Conservation (phyloP, 2,797 vertebrate genomes). For the Pangasius macronema region DNA sequence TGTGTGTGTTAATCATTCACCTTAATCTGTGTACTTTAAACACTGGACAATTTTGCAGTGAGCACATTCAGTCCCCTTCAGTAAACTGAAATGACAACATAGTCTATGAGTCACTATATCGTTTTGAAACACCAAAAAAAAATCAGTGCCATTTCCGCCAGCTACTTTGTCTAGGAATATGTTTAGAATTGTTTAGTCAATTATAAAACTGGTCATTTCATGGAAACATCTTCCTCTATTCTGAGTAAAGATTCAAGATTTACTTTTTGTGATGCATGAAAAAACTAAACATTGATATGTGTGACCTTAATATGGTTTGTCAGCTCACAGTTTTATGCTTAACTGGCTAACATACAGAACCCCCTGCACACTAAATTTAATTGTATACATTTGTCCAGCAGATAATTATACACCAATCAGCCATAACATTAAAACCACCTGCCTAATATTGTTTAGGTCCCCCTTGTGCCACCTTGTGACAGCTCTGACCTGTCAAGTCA, state of each 20-base stretch:
- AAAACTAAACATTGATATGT: not conserved
- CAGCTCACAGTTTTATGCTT: not conserved
- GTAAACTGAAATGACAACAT: no score
- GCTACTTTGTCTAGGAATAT: not conserved
- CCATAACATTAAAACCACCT: no score
- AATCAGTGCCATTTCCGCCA: not conserved
- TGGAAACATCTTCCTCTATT: not conserved
- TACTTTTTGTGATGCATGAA: not conserved
- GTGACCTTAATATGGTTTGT: not conserved
- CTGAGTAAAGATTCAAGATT: not conserved
- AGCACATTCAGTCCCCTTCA: no score
- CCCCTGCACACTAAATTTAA: not conserved
- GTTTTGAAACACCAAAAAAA: no score
- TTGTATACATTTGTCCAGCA: not conserved
- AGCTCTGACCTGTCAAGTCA: no score
- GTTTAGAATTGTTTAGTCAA: not conserved
- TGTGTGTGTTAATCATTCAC: not conserved
- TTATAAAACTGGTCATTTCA: not conserved
- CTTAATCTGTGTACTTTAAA: constrained; percentile 21
- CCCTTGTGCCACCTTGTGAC: no score
- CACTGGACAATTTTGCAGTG: not conserved
- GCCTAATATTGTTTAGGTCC: no score
- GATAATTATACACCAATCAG: no score
- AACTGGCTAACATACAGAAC: not conserved
- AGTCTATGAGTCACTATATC: no score